Base-by-base conservation (phyloP, 2,888 invertebrate genomes). In the Syritta pipiens region DNA sequence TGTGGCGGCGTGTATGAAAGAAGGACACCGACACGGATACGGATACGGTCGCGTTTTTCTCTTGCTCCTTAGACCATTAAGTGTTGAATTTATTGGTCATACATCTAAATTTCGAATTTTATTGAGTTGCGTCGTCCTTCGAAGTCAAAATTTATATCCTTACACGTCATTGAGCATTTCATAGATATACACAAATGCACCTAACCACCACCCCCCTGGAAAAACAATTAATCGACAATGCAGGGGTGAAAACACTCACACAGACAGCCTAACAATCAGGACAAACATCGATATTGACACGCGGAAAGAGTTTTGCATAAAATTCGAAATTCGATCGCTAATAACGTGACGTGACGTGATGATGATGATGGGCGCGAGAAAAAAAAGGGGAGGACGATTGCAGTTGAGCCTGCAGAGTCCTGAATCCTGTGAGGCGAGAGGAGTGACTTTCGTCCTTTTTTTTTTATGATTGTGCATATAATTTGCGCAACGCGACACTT, bases 41-140 rank as follows among this genome's bases (percentile, higher is more conserved):
- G 65, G 74, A 79, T 55, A 74, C 51, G 49, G 46, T 65, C 79
- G 81, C 74, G 84, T 86, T 84, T 84, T 85, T 86, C 84, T 84
- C 83, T 83, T 84, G 84, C 83, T 87, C 86, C 85, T 86, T 88
- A 86, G 84, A 83, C 84, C 88, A 88, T 88, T 88, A 88, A 87
- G 85, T 86, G 84, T 63, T 83, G 84, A 85, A 88, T 88, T 88
- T 88, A 88, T n/a, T 85, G 87, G 85, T 83, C 82, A 82, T 59
- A 81, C 60, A 62, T 77, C 81, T 83, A 81, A 81, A 83, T 82
- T 83, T 82, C 77, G n/a, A 76, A 81, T 83, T 83, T 83, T 82
- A 83, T 83, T 83, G 82, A 83, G 82, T 81, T 83, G 82, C 30
- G 46, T 40, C 20, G 48, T 48, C 44, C 46, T 48, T 22, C 19